A percentile compares a stretch with the other conserved stretches of the same genome.
Conservation (phyloP, 2,888 invertebrate species). For the Cephus pulcher region DNA sequence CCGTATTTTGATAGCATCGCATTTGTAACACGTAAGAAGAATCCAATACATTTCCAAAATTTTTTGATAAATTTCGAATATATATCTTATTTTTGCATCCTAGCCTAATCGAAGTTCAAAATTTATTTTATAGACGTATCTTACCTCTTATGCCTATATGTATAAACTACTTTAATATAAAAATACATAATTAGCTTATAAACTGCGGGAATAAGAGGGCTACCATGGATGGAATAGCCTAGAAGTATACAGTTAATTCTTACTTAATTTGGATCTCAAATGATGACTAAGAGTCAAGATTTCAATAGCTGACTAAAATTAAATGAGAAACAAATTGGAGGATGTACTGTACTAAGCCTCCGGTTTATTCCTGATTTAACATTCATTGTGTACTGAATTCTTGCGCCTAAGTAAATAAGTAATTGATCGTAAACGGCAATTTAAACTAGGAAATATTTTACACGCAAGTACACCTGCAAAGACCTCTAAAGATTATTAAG, state of each 20-base stretch:
- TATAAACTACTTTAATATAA: conserved; percentile 67
- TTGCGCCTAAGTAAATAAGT: conserved; percentile 43
- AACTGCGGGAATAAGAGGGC: conserved; percentile 63
- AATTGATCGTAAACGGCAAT: conserved; percentile 50
- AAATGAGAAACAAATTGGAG: background rate
- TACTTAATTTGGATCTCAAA: conserved; percentile 53
- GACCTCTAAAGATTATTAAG: conserved; percentile 36
- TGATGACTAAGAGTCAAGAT: conserved; percentile 13
- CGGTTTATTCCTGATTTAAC: conserved; percentile 18
- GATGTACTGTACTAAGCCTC: conserved; percentile 20
- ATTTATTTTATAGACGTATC: conserved; percentile 41
- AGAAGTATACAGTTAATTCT: conserved; percentile 63
- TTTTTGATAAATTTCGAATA: conserved; percentile 60
- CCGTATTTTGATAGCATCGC: conserved; percentile 55
- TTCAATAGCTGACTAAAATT: background rate
- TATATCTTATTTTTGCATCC: conserved; percentile 50
- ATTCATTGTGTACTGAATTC: conserved; percentile 10
- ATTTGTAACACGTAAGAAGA: conserved; percentile 57
- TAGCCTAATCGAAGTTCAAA: conserved; percentile 55
- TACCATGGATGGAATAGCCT: conserved; percentile 58
- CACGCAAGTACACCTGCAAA: conserved; percentile 50
- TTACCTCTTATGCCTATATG: conserved; percentile 48
- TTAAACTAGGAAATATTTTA: conserved; percentile 59
- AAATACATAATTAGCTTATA: conserved; percentile 67
- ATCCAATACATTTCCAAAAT: conserved; percentile 60